Conservation (phyloP, 2,113 vertebrate genomes). For the Hemichromis elongatus region DNA sequence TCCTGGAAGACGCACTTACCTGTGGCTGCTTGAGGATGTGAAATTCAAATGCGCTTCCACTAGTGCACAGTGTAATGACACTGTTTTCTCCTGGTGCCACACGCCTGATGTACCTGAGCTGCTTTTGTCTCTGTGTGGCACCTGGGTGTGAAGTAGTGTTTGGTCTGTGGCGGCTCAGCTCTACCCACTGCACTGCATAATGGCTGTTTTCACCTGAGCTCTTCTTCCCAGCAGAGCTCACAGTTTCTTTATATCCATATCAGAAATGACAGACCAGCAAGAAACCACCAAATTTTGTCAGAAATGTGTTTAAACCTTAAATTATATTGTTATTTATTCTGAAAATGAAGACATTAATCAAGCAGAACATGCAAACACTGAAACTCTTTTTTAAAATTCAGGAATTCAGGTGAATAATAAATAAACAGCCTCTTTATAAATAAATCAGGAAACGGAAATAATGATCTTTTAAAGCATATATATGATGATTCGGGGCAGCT, state of each 20-base stretch:
- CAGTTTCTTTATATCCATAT: not conserved
- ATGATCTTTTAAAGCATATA: not conserved
- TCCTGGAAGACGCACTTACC: not conserved
- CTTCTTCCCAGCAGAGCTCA: not conserved
- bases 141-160: not conserved
- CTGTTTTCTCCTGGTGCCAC: not conserved
- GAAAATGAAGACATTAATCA: not conserved
- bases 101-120: not conserved
- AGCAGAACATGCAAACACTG: not conserved
- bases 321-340: too few relatives aligned
- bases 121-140: not conserved
- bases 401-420: not conserved
- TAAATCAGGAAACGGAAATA: too few relatives aligned
- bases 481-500: not conserved
- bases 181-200: not conserved
- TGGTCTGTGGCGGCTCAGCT: not conserved
- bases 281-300: accelerated
- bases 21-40: not conserved
- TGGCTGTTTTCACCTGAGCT: not conserved
- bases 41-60: not conserved
- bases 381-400: not conserved
- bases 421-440: not conserved
- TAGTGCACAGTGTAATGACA: not conserved
- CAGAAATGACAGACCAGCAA: not conserved
- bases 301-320: not conserved